These are phyloP conservation scores for Stegodyphus dumicola DNA, from an alignment of 1,140 invertebrate genomes.

Conservation along the genomic window DNA sequence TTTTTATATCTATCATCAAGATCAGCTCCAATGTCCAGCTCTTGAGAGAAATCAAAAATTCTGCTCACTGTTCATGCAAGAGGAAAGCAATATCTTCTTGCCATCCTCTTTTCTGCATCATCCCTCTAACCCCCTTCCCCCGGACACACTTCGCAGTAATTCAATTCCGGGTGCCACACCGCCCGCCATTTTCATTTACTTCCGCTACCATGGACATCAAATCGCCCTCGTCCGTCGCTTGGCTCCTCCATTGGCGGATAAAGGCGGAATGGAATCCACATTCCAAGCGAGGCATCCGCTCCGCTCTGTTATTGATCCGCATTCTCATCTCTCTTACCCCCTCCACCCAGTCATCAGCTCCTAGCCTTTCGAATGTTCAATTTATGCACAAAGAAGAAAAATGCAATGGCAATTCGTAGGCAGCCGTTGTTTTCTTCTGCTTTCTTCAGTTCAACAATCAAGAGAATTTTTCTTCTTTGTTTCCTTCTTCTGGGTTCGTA, in stretches of 20 bases:
- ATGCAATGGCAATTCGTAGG: neutral
- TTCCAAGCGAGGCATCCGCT: slow-evolving; percentile 11
- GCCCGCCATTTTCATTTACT: neutral
- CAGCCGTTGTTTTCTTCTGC: no score
- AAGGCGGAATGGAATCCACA: slow-evolving; percentile 36
- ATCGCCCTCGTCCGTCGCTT: neutral
- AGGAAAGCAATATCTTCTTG: no score
- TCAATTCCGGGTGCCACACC: neutral
- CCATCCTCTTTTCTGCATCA: no score
- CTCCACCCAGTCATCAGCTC: no score
- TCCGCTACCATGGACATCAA: no score
- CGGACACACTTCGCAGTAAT: neutral
- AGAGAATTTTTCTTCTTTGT: no score
- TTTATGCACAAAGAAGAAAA: neutral
- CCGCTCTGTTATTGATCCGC: slow-evolving; percentile 32
- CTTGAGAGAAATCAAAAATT: no score
- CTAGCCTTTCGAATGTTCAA: slow-evolving; percentile 2
- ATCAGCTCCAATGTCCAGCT: no score
- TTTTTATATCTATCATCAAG: no score
- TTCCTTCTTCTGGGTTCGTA: no score
- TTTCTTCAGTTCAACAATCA: no score
- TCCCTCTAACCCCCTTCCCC: neutral
- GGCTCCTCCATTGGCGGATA: neutral
- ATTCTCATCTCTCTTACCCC: slow-evolving; percentile 15
- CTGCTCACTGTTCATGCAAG: no score